Conservation (phyloP, 2,113 vertebrate species). For the Glaucidium brasilianum region DNA sequence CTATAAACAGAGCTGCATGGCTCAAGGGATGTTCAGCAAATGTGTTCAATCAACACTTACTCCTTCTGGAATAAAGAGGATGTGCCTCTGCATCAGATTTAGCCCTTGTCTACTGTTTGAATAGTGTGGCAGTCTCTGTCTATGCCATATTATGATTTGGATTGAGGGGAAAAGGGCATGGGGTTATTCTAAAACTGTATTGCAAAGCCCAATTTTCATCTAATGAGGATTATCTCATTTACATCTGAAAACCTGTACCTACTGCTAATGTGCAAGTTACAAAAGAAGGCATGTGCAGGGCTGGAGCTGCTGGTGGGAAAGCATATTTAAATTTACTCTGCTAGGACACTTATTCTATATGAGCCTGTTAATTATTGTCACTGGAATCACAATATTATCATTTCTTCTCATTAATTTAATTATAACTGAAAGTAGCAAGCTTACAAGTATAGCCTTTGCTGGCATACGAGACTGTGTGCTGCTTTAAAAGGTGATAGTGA, state of each 20-base stretch:
- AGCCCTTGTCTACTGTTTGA: background rate
- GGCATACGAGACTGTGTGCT: background rate
- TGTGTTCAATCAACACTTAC: constrained; percentile 40
- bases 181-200: background rate
- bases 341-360: background rate
- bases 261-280: background rate
- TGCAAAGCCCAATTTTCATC: background rate
- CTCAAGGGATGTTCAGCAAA: constrained; percentile 30
- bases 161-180: background rate
- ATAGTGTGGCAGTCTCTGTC: background rate
- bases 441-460: background rate
- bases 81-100: constrained; percentile 18
- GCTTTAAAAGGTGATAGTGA: background rate
- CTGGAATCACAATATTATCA: background rate
- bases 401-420: background rate
- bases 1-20: constrained; percentile 10
- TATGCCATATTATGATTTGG: background rate
- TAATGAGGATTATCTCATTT: constrained; percentile 24
- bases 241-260: background rate
- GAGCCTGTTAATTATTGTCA: background rate
- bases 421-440: constrained; percentile 1
- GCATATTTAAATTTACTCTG: background rate
- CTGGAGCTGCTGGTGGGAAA: background rate
- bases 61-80: constrained; percentile 18
- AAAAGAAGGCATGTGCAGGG: background rate